Evolutionary conservation across 2,888 invertebrate genomes (phyloP).

Genomic region (Plemyria rubiginata): DNA sequence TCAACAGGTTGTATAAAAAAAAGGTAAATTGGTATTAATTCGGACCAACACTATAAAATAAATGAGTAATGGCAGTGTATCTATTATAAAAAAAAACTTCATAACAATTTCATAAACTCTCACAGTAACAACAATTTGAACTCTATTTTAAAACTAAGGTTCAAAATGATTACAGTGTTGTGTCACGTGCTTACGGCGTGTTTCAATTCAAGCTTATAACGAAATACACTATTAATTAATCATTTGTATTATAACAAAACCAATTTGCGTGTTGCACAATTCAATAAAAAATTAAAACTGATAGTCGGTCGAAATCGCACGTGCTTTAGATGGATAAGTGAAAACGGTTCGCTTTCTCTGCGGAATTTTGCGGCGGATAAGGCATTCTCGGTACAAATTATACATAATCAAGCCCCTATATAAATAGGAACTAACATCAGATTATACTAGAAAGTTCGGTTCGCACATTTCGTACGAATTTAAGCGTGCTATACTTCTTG

Average conservation of each 20-base stretch:
- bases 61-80: background rate
- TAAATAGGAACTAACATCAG: background rate
- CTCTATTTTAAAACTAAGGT: conserved; percentile 3
- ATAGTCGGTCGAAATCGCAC: background rate
- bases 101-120: conserved; percentile 10
- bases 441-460: background rate
- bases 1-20: too few relatives aligned
- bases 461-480: background rate
- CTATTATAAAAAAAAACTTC: background rate
- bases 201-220: conserved; percentile 1
- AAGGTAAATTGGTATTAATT: too few relatives aligned
- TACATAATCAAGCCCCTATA: background rate
- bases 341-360: background rate
- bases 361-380: background rate
- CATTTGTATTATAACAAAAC: background rate
- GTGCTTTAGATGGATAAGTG: background rate
- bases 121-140: conserved; percentile 12
- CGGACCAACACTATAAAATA: background rate
- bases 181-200: conserved; percentile 1
- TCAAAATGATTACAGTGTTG: background rate
- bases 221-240: background rate
- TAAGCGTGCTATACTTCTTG: background rate
- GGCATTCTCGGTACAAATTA: background rate
- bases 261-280: too few relatives aligned
- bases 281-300: background rate